Conservation (phyloP, 2,113 vertebrate species). For the Cephalopterus ornatus region DNA sequence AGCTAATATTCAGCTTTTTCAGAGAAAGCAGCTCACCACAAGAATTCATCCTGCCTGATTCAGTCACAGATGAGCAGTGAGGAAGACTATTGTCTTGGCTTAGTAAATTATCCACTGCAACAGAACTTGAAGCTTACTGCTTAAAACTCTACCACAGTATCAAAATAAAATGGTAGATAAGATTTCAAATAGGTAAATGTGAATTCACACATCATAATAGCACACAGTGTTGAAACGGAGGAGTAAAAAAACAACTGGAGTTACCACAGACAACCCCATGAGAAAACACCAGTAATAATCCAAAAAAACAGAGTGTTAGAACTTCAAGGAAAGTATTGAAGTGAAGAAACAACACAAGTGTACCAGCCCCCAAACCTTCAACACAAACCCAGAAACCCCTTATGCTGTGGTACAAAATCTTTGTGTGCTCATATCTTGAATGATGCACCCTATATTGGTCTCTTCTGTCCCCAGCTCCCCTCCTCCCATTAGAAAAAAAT, state of each 20-base stretch:
- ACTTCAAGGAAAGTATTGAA: not conserved
- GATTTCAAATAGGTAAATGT: not conserved
- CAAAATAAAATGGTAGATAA: not conserved
- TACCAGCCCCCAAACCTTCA: not conserved
- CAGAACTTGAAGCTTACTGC: not conserved
- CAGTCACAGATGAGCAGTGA: not conserved
- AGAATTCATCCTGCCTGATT: not conserved
- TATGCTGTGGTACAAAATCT: not conserved
- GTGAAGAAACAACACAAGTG: not conserved
- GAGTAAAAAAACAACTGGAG: not conserved
- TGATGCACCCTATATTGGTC: not conserved
- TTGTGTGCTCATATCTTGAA: not conserved
- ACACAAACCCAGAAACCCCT: not conserved
- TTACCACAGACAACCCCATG: not conserved
- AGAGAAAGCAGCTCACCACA: not conserved
- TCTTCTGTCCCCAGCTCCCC: not conserved
- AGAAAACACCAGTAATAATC: not conserved
- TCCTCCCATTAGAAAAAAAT: not conserved
- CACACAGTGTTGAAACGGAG: not conserved
- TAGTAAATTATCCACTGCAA: not conserved
- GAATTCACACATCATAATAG: not conserved
- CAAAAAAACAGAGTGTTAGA: not conserved
- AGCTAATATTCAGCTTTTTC: not conserved
- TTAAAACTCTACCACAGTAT: not conserved
- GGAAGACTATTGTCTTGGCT: not conserved